Percentiles rank a stretch among this genome's conserved stretches.
phyloP scores from a whole-genome alignment of 2,888 invertebrate genomes.

The Muschampia plurimacula region DNA sequence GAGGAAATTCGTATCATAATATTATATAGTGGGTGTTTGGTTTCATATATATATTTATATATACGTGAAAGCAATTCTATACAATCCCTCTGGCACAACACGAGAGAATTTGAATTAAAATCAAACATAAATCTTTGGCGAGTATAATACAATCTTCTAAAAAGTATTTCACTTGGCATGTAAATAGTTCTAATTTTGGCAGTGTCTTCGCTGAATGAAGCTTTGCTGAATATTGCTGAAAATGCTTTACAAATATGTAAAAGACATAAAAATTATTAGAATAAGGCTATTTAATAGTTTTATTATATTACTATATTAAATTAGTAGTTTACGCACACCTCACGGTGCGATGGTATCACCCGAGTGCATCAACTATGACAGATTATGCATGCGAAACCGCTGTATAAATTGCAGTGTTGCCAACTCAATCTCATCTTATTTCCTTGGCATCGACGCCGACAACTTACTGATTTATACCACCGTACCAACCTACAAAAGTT shows the following conservation, averaged over 20 bases:
- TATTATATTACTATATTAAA: slow-evolving; percentile 28
- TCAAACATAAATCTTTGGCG: slow-evolving; percentile 27
- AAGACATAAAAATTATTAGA: neutral
- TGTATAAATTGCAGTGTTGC: slow-evolving; percentile 67
- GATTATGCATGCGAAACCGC: slow-evolving; percentile 55
- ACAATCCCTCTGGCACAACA: neutral
- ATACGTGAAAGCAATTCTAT: neutral
- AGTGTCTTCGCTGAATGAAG: slow-evolving; percentile 17
- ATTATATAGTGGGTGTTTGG: too few relatives aligned
- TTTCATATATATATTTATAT: too few relatives aligned
- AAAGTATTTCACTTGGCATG: slow-evolving; percentile 37
- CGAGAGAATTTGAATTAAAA: slow-evolving; percentile 23
- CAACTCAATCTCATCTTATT: slow-evolving; percentile 83
- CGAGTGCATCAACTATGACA: slow-evolving; percentile 53
- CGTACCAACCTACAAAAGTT: slow-evolving; percentile 82
- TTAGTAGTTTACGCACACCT: slow-evolving; percentile 44
- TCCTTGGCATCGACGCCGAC: slow-evolving; percentile 82
- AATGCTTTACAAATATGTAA: neutral
- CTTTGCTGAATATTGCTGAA: slow-evolving; percentile 6
- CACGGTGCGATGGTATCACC: slow-evolving; percentile 41
- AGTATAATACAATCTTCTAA: slow-evolving; percentile 35
- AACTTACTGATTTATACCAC: slow-evolving; percentile 73
- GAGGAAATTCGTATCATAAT: too few relatives aligned
- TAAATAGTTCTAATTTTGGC: slow-evolving; percentile 40
- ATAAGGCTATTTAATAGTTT: neutral